These are phyloP conservation scores for Zaprionus ornatus DNA, from an alignment of 1,140 invertebrate genomes.

Conservation along the genomic window DNA sequence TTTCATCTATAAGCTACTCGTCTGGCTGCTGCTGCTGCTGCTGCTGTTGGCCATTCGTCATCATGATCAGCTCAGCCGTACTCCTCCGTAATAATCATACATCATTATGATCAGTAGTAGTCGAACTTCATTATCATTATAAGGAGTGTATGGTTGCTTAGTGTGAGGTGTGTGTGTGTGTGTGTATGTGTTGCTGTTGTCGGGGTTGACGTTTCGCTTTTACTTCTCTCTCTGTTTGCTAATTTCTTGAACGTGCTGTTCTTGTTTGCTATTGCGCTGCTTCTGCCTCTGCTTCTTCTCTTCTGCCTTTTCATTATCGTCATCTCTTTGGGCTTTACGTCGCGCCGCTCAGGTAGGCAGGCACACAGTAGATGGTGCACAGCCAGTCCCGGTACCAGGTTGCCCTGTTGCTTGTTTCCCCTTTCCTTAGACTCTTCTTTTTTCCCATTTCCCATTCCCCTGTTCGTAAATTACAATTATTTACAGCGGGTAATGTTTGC, in stretches of 20 bases:
- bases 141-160: neutral
- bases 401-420: neutral
- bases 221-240: slow-evolving; percentile 65
- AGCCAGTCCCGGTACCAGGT: slow-evolving; percentile 49
- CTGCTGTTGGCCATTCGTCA: slow-evolving; percentile 48
- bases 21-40: slow-evolving; percentile 7
- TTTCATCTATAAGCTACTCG: slow-evolving; percentile 33
- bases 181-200: neutral
- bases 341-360: slow-evolving; percentile 52
- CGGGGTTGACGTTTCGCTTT: slow-evolving; percentile 67
- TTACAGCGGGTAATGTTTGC: slow-evolving; percentile 66
- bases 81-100: slow-evolving; percentile 63
- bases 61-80: slow-evolving; percentile 43
- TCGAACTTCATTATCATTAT: slow-evolving; percentile 4
- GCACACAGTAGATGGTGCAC: slow-evolving; percentile 32
- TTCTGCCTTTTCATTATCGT: slow-evolving; percentile 34
- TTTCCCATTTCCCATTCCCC: slow-evolving; percentile 25
- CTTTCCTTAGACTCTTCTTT: neutral
- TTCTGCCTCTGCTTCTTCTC: slow-evolving; percentile 3
- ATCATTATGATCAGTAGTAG: slow-evolving; percentile 49
- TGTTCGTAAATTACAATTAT: slow-evolving; percentile 79
- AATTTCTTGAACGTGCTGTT: slow-evolving; percentile 81
- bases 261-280: slow-evolving; percentile 59
- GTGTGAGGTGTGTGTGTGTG: neutral
- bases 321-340: slow-evolving; percentile 35